phyloP scores from a whole-genome alignment of 2,888 invertebrate species.

The Lissocephala sabroskyi region DNA sequence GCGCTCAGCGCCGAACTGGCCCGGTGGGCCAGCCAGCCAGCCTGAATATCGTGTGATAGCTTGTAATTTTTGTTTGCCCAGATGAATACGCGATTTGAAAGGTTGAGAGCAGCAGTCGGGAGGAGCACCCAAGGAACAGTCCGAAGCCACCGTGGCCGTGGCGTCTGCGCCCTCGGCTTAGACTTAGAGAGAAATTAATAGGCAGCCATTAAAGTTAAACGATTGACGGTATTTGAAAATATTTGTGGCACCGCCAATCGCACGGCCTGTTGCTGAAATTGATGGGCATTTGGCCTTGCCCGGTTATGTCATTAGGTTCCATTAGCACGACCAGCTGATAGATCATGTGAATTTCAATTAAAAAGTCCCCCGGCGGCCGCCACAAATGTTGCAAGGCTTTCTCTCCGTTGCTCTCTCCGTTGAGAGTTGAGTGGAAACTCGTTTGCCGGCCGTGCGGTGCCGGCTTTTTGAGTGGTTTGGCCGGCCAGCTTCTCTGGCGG shows the following conservation, averaged over 20 bases:
- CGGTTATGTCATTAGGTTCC: conserved; percentile 57
- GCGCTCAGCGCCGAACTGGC: too few species aligned
- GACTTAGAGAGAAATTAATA: conserved; percentile 59
- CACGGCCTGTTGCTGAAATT: conserved; percentile 16
- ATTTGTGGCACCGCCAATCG: conserved; percentile 35
- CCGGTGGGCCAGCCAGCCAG: neutral
- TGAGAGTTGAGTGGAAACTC: too few species aligned
- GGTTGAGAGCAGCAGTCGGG: conserved; percentile 12
- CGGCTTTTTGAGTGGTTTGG: too few species aligned
- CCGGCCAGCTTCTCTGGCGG: too few species aligned
- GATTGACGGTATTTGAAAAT: conserved; percentile 61
- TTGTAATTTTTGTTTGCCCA: conserved; percentile 40
- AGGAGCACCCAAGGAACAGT: neutral
- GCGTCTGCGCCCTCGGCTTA: conserved; percentile 10
- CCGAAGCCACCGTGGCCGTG: too few species aligned
- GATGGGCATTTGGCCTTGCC: neutral
- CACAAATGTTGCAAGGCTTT: conserved; percentile 1
- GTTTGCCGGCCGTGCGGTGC: too few species aligned
- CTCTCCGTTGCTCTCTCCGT: too few species aligned
- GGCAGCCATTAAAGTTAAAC: conserved; percentile 54
- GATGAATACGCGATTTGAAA: conserved; percentile 14
- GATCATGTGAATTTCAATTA: conserved; percentile 55
- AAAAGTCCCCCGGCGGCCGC: conserved; percentile 33
- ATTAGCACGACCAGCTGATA: conserved; percentile 51
- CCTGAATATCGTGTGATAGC: conserved; percentile 52